Base-by-base conservation (phyloP, 2,113 vertebrate species). In the Ceuthmochares aereus region DNA sequence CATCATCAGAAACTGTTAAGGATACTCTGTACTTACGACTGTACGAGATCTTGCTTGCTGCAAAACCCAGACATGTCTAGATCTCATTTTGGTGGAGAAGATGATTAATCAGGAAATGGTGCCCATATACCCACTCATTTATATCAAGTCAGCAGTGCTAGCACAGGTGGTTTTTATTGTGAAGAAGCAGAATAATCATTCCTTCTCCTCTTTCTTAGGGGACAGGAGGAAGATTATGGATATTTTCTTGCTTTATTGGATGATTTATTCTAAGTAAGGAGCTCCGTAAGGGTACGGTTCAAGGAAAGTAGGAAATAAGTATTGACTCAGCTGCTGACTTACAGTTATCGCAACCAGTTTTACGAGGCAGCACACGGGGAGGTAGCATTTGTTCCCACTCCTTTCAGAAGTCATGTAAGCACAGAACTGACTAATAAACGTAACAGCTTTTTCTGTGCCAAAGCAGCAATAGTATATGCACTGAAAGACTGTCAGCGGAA, bases 181-280 rank as follows among this genome's bases (percentile, higher is more conserved):
- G 19, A 73, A 66, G 49, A 63, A 2, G 4, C 42, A 87, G 8
- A 84, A 12, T 20, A 75, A 25, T 17, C 26, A 45, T 20, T 42
- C 30, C 9, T 80, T 78, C 26, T 45, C 64, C 19, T 82, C 8
- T 43, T 15, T 36, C 67, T 42, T 29, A 19, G 16, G 18, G 16
- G 12, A 43, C 0, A 0, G 42, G 16, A 54, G 14, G 6, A 67
- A 2, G 6, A 40, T 54, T 80, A 51, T 8, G 37, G n/a, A 29
- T 42, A 56, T 80, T 34, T 64, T 49, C 52, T 56, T 56, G 23
- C 32, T 79, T 75, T 88, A 29, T 8, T 52, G 16, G 17, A 26
- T 49, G 30, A 72, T 52, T 82, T 90, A 75, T 45, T 76, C 3
- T 6, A 86, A 76, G 36, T 5, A 49, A 69, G 45, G 51, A 73